Evolutionary conservation across 2,888 invertebrate genomes (phyloP), one percentile per base, ranked within the genome.

Genomic region (Ormyrus pomaceus): DNA sequence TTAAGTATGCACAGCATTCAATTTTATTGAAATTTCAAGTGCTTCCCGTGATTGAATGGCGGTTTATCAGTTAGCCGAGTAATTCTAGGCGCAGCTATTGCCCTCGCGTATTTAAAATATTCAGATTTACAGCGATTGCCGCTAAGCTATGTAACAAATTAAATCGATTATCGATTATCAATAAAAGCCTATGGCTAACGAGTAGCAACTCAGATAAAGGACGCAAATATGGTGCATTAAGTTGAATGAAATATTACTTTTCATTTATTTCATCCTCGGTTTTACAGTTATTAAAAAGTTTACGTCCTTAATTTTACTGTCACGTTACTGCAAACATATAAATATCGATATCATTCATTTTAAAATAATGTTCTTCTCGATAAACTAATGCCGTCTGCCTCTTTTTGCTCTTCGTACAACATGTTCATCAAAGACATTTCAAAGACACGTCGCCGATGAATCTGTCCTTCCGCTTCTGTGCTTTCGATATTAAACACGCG

Each of bases 91-190:
- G 13, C 55, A 6, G 34, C 34, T 34, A 5, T 65, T 45, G n/a
- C 13, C 55, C 13, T 46, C 34, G 34, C 46, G n/a, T 13, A 59
- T 45, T 76, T 46, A 8, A 62, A 76, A 76, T 69, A 62, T 55
- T 69, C 53, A 8, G 19, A 58, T 19, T 11, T 48, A n/a, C 59
- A 5, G 11, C 13, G n/a, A 61, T 62, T 13, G 53, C 19, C 19
- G 13, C 50, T 48, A 48, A 53, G 50, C 61, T 62, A 69, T 55
- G 19, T 56, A n/a, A 5, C n/a, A 69, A 76, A 76, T 69, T 34
- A 69, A 68, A 48, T 69, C 48, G 50, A 50, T 11, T 74, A 74
- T 74, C 50, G 66, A 66, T 66, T 66, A 59, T 75, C 74, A 50
- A 66, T 66, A 59, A 66, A 75, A 66, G 34, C 45, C n/a, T 51